Percentiles rank a stretch among this genome's conserved stretches.
These are phyloP conservation scores for Sebastolobus alascanus DNA, from an alignment of 2,797 vertebrate genomes.

Conservation along the genomic window DNA sequence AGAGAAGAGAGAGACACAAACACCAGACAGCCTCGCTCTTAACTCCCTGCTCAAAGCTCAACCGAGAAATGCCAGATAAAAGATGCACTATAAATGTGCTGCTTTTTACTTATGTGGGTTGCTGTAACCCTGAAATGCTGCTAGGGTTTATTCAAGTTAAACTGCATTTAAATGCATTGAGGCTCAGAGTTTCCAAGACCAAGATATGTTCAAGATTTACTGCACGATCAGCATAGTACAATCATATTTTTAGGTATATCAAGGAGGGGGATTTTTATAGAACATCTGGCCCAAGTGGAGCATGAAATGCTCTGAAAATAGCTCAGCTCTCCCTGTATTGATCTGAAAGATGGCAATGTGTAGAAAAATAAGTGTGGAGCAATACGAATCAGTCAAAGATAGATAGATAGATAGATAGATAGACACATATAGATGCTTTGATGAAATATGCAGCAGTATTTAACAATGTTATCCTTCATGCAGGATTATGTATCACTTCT, in stretches of 20 bases:
- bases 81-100: constrained; percentile 74
- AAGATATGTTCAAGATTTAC: constrained; percentile 45
- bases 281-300: constrained; percentile 78
- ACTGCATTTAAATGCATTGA: constrained; percentile 64
- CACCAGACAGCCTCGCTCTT: constrained; percentile 62
- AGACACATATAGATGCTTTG: constrained; percentile 24
- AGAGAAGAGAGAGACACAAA: constrained; percentile 72
- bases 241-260: constrained; percentile 59
- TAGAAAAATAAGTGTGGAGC: constrained; percentile 22
- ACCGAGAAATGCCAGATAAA: constrained; percentile 73
- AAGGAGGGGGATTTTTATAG: constrained; percentile 64
- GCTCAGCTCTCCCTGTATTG: constrained; percentile 66
- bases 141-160: constrained; percentile 60
- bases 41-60: constrained; percentile 67
- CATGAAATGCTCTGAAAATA: constrained; percentile 78
- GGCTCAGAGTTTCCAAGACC: constrained; percentile 36
- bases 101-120: constrained; percentile 70
- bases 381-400: constrained; percentile 2
- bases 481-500: constrained; percentile 23
- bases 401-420: constrained; percentile 24
- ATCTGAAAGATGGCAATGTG: constrained; percentile 60
- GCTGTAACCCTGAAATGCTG: constrained; percentile 73
- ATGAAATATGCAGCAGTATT: constrained; percentile 21
- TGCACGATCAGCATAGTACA: constrained; percentile 60
- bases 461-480: constrained; percentile 28